phyloP scores from a whole-genome alignment of 2,797 vertebrate species.

The Peromyscus nudipes region DNA sequence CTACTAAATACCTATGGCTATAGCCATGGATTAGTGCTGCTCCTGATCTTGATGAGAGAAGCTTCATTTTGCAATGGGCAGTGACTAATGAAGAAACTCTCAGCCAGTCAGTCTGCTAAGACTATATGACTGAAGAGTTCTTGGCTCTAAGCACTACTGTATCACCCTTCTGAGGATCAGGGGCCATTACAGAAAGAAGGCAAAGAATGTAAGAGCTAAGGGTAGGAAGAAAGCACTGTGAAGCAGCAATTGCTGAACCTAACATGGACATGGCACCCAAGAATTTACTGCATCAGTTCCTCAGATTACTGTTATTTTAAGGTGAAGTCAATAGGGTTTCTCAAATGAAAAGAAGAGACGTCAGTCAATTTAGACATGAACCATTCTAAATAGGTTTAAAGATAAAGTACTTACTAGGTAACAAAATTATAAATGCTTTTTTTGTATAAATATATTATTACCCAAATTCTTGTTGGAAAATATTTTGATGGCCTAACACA shows the following conservation, averaged over 20 bases:
- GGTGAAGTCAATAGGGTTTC: background rate
- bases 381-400: slow-evolving; percentile 38
- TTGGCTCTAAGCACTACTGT: background rate
- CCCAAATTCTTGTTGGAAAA: slow-evolving; percentile 54
- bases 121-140: background rate
- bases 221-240: background rate
- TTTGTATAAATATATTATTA: background rate
- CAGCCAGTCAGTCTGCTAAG: background rate
- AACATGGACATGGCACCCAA: no score
- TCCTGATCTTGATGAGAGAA: background rate
- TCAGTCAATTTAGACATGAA: slow-evolving; percentile 22
- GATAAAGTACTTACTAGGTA: background rate
- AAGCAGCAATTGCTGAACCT: background rate
- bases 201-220: background rate
- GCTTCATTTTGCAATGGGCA: background rate
- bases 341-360: background rate
- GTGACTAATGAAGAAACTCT: background rate
- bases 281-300: background rate
- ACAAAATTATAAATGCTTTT: background rate
- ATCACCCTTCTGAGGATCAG: background rate
- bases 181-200: background rate
- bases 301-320: slow-evolving; percentile 23
- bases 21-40: background rate
- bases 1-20: background rate
- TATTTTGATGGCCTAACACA: slow-evolving; percentile 43